These are phyloP conservation scores for Emberiza fucata DNA, from an alignment of 2,113 vertebrate species.

Conservation along the genomic window DNA sequence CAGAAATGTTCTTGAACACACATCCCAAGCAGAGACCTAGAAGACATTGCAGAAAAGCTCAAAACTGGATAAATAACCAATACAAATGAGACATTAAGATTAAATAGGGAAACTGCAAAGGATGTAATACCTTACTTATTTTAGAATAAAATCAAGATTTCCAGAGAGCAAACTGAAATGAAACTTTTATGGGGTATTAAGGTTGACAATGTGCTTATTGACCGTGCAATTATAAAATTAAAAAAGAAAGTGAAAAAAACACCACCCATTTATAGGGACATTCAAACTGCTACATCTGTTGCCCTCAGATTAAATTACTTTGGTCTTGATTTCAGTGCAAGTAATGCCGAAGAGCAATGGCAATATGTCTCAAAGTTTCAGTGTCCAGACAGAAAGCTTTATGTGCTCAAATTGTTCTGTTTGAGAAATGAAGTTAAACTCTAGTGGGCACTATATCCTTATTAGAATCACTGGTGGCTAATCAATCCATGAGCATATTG, in stretches of 20 bases:
- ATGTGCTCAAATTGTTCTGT: neutral
- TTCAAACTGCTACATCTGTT: neutral
- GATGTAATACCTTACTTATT: neutral
- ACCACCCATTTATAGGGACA: rapidly evolving
- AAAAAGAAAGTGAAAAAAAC: neutral
- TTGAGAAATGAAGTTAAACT: neutral
- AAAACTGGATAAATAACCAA: neutral
- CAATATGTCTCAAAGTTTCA: neutral
- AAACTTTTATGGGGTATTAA: neutral
- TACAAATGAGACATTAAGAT: neutral
- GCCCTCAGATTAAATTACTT: neutral
- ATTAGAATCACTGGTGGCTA: neutral
- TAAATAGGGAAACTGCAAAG: neutral
- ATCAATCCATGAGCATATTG: neutral
- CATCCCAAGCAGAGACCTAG: neutral
- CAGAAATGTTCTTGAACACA: neutral
- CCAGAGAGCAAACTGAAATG: neutral
- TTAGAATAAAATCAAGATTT: neutral
- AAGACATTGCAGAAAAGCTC: neutral
- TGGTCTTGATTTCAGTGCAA: neutral
- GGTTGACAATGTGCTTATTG: neutral
- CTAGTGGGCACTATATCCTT: neutral
- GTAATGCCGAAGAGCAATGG: neutral
- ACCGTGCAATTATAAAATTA: neutral
- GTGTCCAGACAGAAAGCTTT: neutral